Percentiles rank a stretch among this genome's conserved stretches.
These are phyloP conservation scores for Mastacembelus armatus DNA, from an alignment of 2,797 vertebrate genomes.

Conservation along the genomic window DNA sequence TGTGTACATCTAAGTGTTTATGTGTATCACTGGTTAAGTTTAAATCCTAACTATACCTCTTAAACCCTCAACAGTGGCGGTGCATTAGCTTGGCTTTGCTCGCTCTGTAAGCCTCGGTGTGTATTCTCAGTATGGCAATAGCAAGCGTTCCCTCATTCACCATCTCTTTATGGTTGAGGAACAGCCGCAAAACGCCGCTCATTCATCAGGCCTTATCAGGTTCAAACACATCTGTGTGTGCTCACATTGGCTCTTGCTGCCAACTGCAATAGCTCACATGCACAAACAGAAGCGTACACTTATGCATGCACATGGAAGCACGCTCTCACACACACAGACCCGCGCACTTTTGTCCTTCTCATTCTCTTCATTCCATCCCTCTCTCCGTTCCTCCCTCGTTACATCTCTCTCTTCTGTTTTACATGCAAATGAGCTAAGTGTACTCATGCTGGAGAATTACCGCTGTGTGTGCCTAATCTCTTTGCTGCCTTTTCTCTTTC, in stretches of 20 bases:
- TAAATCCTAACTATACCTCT: constrained; percentile 63
- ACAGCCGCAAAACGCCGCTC: constrained; percentile 64
- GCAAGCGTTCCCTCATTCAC: constrained; percentile 60
- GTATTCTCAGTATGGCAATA: constrained; percentile 64
- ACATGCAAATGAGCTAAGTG: constrained; percentile 80
- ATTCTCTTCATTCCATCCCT: constrained; percentile 65
- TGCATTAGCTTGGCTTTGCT: constrained; percentile 69
- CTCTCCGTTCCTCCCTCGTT: constrained; percentile 57
- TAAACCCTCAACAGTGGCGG: constrained; percentile 64
- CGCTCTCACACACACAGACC: constrained; percentile 29
- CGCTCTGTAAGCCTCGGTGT: constrained; percentile 54
- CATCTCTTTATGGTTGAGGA: constrained; percentile 68
- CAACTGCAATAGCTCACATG: constrained; percentile 55
- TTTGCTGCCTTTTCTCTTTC: constrained; percentile 79
- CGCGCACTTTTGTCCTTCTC: constrained; percentile 60
- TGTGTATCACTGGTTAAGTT: constrained; percentile 59
- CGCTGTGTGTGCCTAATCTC: constrained; percentile 79
- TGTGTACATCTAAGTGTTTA: constrained; percentile 50
- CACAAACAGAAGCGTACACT: constrained; percentile 43
- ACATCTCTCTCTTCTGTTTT: constrained; percentile 70
- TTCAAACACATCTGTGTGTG: constrained; percentile 83
- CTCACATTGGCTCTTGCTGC: constrained; percentile 58
- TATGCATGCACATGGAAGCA: constrained; percentile 41
- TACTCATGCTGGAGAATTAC: constrained; percentile 75
- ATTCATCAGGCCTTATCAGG: constrained; percentile 85